Conservation (phyloP, 2,888 invertebrate species). For the Tenthredo amoena region DNA sequence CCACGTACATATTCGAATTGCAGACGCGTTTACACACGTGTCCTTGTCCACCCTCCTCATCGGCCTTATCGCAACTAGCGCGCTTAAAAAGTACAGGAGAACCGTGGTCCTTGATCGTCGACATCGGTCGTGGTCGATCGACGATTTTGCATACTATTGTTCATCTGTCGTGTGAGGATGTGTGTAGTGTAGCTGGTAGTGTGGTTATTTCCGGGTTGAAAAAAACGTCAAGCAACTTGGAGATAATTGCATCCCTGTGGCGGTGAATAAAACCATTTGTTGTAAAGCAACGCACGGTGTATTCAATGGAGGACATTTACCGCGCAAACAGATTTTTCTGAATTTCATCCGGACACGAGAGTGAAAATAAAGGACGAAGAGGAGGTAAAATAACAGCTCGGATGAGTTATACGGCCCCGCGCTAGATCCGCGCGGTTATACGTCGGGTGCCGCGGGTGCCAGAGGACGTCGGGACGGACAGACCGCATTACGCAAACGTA, state of each 20-base stretch:
- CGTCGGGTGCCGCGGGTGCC: constrained; percentile 59
- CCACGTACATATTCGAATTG: background rate
- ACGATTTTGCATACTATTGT: constrained; percentile 16
- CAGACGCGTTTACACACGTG: constrained; percentile 39
- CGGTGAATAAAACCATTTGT: background rate
- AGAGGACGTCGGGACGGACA: constrained; percentile 67
- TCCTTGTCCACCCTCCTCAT: constrained; percentile 35
- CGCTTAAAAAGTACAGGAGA: constrained; percentile 35
- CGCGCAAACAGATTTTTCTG: constrained; percentile 25
- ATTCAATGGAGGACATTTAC: constrained; percentile 39
- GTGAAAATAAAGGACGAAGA: constrained; percentile 32
- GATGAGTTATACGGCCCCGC: constrained; percentile 54
- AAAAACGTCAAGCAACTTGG: background rate
- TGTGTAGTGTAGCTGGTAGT: background rate
- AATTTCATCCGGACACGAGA: constrained; percentile 40
- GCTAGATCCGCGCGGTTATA: constrained; percentile 55
- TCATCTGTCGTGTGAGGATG: background rate
- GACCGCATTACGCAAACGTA: constrained; percentile 77
- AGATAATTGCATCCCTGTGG: background rate
- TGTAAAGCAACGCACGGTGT: constrained; percentile 33
- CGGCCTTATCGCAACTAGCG: constrained; percentile 9
- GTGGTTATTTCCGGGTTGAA: background rate
- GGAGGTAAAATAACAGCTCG: constrained; percentile 31
- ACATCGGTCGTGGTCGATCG: constrained; percentile 28
- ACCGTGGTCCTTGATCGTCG: constrained; percentile 44